phyloP scores from a whole-genome alignment of 2,113 vertebrate genomes.

The Junco hyemalis region DNA sequence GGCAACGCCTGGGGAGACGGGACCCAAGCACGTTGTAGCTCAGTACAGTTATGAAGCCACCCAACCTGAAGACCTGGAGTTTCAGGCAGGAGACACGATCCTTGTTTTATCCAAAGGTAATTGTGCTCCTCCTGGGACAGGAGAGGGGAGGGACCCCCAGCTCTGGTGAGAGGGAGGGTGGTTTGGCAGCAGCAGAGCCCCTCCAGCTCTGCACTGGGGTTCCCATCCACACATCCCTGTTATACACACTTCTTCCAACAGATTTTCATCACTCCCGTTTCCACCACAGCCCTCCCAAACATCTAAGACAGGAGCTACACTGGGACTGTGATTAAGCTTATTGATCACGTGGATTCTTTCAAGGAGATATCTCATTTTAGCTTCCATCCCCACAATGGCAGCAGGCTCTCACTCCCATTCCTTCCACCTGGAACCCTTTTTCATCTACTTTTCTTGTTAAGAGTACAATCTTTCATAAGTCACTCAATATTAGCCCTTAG shows the following conservation, averaged over 20 bases:
- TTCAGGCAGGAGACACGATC: conserved; percentile 84
- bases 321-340: background rate
- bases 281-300: background rate
- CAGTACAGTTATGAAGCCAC: conserved; percentile 82
- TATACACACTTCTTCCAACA: background rate
- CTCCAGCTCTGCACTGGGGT: background rate
- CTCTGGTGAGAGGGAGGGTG: background rate
- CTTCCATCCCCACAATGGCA: background rate
- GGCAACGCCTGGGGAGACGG: accelerated
- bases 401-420: background rate
- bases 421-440: background rate
- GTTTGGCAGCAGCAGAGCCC: background rate
- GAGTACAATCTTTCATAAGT: background rate
- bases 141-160: background rate
- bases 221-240: background rate
- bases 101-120: conserved; percentile 82
- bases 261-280: background rate
- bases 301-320: background rate
- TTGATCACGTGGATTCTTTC: background rate
- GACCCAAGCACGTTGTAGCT: conserved; percentile 74
- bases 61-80: conserved; percentile 88
- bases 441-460: background rate
- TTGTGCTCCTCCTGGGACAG: accelerated
- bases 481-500: background rate
- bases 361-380: background rate